Conservation (phyloP, 2,113 vertebrate genomes). For the Oncorhynchus kisutch region DNA sequence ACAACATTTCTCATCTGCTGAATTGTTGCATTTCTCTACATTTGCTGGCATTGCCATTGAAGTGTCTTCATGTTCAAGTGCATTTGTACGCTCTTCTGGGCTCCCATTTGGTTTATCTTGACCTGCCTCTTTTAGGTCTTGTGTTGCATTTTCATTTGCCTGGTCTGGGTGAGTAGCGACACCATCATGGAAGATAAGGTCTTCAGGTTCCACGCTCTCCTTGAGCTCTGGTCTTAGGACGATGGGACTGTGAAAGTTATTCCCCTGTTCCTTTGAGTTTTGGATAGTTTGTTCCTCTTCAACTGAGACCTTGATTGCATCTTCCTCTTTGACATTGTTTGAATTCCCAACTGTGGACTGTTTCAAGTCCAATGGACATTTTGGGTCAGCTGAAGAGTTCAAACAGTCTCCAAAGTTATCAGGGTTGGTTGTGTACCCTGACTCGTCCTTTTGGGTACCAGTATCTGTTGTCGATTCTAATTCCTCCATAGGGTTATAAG, state of each 20-base stretch:
- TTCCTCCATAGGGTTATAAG: background rate
- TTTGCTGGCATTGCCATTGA: background rate
- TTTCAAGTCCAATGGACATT: background rate
- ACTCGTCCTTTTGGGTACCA: background rate
- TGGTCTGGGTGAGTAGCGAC: background rate
- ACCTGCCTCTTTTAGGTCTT: background rate
- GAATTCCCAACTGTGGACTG: background rate
- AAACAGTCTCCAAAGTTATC: background rate
- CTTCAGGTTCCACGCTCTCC: background rate
- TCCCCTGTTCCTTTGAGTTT: background rate
- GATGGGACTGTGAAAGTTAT: background rate
- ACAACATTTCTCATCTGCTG: background rate
- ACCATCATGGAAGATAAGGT: background rate
- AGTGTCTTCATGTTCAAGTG: background rate
- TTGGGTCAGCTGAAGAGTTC: constrained; percentile 4
- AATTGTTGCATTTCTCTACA: background rate
- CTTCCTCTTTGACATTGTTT: constrained; percentile 7
- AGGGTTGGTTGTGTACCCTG: background rate
- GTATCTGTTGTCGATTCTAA: background rate
- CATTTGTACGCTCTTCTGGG: background rate
- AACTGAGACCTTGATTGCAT: background rate
- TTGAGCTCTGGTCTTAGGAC: background rate
- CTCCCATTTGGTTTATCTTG: background rate
- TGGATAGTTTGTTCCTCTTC: background rate
- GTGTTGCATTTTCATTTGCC: background rate